Evolutionary conservation across 2,113 vertebrate genomes (phyloP).

Genomic region (Cyphomyrus plagiostoma): DNA sequence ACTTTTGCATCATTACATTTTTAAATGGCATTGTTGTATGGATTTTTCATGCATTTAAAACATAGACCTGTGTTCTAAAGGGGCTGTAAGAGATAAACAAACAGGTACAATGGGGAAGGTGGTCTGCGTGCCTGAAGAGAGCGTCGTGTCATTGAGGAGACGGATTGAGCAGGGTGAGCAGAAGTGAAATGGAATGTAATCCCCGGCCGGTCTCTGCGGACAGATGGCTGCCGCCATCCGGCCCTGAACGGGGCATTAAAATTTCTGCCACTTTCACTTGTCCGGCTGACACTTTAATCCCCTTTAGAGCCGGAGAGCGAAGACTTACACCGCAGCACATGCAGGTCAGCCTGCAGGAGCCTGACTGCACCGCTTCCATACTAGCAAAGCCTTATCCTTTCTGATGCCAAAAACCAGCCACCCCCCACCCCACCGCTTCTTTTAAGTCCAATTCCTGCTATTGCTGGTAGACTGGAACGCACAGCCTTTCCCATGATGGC

Average conservation of each 20-base stretch:
- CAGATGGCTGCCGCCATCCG: conserved; percentile 44
- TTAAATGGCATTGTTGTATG: background rate
- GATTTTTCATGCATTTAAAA: background rate
- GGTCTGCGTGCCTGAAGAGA: background rate
- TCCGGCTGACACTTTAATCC: conserved; percentile 62
- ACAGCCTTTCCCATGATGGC: background rate
- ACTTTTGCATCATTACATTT: background rate
- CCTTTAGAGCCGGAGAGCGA: conserved; percentile 54
- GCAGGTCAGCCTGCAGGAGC: conserved; percentile 47
- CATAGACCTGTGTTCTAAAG: conserved; percentile 30
- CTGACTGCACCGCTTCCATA: conserved; percentile 25
- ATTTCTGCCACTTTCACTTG: conserved; percentile 50
- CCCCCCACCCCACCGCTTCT: background rate
- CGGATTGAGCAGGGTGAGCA: background rate
- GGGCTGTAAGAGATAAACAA: conserved; percentile 29
- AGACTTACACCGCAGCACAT: conserved; percentile 45
- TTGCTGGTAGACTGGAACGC: background rate
- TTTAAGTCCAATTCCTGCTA: conserved; percentile 2
- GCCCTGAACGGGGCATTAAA: conserved; percentile 59
- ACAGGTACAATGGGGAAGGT: conserved; percentile 6
- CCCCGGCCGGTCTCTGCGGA: conserved; percentile 47
- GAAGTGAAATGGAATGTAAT: conserved; percentile 53
- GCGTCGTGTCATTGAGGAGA: background rate
- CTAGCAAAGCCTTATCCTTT: conserved; percentile 25
- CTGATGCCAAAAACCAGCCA: conserved; percentile 1